Evolutionary conservation across 1,140 invertebrate species (phyloP).

Genomic region (Neoseiulus cucumeris): DNA sequence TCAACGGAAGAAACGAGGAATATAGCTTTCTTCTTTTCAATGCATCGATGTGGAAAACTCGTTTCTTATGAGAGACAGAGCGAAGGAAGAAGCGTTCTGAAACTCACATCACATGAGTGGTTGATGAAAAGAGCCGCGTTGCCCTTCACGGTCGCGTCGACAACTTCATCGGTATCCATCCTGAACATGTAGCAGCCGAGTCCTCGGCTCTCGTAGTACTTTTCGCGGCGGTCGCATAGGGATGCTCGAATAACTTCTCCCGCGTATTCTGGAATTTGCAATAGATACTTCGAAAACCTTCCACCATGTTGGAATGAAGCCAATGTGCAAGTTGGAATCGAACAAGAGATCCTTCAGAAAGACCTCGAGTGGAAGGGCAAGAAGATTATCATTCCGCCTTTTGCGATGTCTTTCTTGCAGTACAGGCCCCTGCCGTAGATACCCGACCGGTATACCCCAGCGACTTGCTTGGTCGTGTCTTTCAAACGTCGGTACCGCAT

Average conservation of each 20-base stretch:
- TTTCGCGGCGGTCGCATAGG: constrained; percentile 72
- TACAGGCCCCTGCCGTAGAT: constrained; percentile 17
- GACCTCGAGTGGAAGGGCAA: no score
- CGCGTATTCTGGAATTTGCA: constrained; percentile 48
- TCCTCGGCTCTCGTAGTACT: constrained; percentile 55
- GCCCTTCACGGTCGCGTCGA: constrained; percentile 90
- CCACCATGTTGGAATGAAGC: constrained; percentile 4
- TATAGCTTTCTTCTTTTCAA: no score
- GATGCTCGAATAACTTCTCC: constrained; percentile 77
- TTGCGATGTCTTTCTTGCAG: constrained; percentile 53
- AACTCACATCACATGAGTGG: constrained; percentile 75
- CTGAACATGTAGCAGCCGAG: constrained; percentile 95
- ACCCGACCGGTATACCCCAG: constrained; percentile 52
- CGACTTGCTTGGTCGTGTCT: constrained; percentile 65
- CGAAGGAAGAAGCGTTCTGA: no score
- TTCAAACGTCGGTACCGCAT: constrained; percentile 80
- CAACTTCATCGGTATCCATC: constrained; percentile 79
- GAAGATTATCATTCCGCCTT: constrained; percentile 82
- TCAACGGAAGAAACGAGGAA: no score
- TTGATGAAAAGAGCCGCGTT: constrained; percentile 91
- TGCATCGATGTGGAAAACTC: no score
- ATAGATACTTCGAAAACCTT: no score
- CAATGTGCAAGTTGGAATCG: not conserved
- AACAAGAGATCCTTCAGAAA: constrained; percentile 40
- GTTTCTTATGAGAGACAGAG: no score